Percentiles rank a stretch among this genome's conserved stretches.
phyloP scores from a whole-genome alignment of 1,140 invertebrate genomes.

The Hyles vespertilio region DNA sequence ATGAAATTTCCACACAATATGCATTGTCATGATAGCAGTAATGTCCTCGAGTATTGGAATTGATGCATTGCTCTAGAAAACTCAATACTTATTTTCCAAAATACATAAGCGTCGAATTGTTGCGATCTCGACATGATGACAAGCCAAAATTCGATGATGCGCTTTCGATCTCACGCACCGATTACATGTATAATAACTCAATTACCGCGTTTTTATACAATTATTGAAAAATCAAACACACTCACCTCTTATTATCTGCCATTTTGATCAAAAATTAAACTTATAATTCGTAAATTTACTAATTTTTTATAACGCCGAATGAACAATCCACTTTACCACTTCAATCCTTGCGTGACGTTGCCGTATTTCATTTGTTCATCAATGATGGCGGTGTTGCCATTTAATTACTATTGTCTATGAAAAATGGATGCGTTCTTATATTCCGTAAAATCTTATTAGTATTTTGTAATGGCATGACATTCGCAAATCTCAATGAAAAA shows the following conservation, averaged over 20 bases:
- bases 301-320: slow-evolving; percentile 62
- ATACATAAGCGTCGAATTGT: no score
- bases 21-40: no score
- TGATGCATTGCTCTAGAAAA: no score
- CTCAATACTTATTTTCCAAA: no score
- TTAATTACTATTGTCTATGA: slow-evolving; percentile 15
- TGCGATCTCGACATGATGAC: slow-evolving; percentile 68
- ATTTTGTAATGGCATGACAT: no score
- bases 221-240: slow-evolving; percentile 12
- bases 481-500: no score
- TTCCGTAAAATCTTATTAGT: no score
- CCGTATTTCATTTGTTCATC: slow-evolving; percentile 76
- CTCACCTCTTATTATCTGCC: slow-evolving; percentile 78
- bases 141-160: slow-evolving; percentile 71
- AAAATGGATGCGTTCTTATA: slow-evolving; percentile 20
- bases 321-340: slow-evolving; percentile 54
- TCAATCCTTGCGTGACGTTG: slow-evolving; percentile 69
- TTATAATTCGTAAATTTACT: slow-evolving; percentile 51
- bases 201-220: not conserved
- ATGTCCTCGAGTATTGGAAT: no score
- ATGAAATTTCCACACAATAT: not conserved
- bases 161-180: slow-evolving; percentile 31
- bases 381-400: slow-evolving; percentile 50
- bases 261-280: slow-evolving; percentile 64
- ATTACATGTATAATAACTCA: slow-evolving; percentile 6